A percentile compares a stretch with the other conserved stretches of the same genome.
Conservation (phyloP, 1,140 invertebrate genomes). For the Fopius arisanus region DNA sequence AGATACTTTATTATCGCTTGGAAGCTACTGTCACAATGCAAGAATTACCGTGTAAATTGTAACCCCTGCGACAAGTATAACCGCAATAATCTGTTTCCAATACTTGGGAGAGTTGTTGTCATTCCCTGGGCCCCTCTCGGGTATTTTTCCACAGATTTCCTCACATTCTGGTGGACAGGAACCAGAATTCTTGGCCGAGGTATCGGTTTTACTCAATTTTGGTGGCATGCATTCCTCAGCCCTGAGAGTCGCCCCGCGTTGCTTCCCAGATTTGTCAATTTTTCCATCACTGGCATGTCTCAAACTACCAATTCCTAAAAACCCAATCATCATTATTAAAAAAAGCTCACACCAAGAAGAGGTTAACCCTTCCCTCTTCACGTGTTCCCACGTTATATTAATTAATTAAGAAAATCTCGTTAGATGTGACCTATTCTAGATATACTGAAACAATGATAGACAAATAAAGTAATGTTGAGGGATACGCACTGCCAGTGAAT, state of each 20-base stretch:
- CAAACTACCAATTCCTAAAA: slow-evolving; percentile 43
- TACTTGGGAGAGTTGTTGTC: slow-evolving; percentile 41
- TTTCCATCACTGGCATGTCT: slow-evolving; percentile 43
- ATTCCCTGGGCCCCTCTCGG: slow-evolving; percentile 23
- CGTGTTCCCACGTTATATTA: neutral
- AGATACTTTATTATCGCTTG: too few species aligned
- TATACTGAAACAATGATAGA: neutral
- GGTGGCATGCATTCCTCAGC: slow-evolving; percentile 52
- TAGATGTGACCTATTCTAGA: too few species aligned
- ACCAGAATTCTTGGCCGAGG: slow-evolving; percentile 22
- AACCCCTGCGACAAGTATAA: slow-evolving; percentile 49
- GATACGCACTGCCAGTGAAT: slow-evolving; percentile 35
- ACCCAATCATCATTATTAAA: neutral
- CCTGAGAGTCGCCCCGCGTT: slow-evolving; percentile 44
- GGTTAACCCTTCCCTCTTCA: neutral
- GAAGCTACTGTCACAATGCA: too few species aligned
- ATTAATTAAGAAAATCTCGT: too few species aligned
- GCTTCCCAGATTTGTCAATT: slow-evolving; percentile 40
- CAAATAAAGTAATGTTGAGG: neutral
- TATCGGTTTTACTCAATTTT: neutral
- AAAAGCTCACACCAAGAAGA: neutral
- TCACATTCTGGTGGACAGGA: slow-evolving; percentile 44
- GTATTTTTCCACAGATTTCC: slow-evolving; percentile 32
- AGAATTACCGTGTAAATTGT: slow-evolving; percentile 35
- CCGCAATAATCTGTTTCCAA: slow-evolving; percentile 51